These are phyloP conservation scores for Carterocephalus palaemon DNA, from an alignment of 2,888 invertebrate genomes.

Conservation along the genomic window DNA sequence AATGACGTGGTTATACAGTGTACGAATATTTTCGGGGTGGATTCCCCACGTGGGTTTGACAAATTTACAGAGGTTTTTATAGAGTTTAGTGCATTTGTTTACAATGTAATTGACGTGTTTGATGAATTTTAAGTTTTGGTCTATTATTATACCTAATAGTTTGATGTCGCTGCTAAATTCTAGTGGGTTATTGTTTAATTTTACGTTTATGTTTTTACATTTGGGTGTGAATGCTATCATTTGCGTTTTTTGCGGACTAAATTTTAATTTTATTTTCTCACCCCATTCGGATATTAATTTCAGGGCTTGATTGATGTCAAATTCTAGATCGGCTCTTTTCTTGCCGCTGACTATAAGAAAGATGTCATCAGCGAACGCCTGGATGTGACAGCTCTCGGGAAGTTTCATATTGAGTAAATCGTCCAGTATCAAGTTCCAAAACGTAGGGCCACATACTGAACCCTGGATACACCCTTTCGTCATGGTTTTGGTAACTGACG, in stretches of 20 bases:
- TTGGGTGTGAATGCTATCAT: too few relatives aligned
- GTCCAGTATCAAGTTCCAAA: not conserved
- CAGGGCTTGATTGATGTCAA: too few relatives aligned
- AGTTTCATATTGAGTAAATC: not conserved
- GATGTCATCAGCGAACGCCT: not conserved
- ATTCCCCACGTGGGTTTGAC: constrained; percentile 10
- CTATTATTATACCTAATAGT: not conserved
- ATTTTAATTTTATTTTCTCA: too few relatives aligned
- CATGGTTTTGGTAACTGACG: too few relatives aligned
- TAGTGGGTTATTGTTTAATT: not conserved
- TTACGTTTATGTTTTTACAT: too few relatives aligned
- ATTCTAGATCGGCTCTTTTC: not conserved
- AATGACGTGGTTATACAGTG: constrained; percentile 25
- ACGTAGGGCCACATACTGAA: not conserved
- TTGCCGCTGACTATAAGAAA: not conserved
- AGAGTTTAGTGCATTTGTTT: too few relatives aligned
- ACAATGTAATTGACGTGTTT: too few relatives aligned
- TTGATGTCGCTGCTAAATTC: not conserved
- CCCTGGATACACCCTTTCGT: too few relatives aligned
- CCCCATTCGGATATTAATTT: too few relatives aligned
- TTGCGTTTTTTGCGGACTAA: too few relatives aligned
- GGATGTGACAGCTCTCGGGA: not conserved
- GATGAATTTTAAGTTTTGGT: too few relatives aligned
- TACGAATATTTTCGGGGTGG: constrained; percentile 16
- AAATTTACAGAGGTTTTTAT: not conserved